These are phyloP conservation scores for Cyanoramphus novaezelandiae DNA, from an alignment of 2,113 vertebrate genomes.

Conservation along the genomic window DNA sequence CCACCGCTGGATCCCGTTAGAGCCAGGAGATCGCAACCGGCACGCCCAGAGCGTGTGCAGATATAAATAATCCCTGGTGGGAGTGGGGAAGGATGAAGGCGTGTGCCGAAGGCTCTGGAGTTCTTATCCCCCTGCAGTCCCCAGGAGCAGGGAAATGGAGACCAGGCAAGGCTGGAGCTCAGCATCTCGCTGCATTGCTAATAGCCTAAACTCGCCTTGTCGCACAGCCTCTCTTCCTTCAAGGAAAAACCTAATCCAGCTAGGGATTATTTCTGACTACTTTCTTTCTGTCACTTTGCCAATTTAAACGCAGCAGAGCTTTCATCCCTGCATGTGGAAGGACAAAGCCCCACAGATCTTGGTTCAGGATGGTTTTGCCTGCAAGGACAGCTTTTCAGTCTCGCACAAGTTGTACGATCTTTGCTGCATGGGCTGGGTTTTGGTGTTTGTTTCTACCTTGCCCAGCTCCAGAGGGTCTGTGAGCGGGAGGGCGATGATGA, in stretches of 20 bases:
- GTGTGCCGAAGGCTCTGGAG: background rate
- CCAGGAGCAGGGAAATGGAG: background rate
- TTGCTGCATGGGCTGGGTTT: background rate
- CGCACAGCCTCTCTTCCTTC: constrained; percentile 21
- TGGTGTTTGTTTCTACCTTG: background rate
- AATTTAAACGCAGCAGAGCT: constrained; percentile 43
- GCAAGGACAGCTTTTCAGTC: background rate
- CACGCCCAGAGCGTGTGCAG: background rate
- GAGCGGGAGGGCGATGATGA: fast-evolving
- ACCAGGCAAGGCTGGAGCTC: background rate
- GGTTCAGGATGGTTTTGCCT: background rate
- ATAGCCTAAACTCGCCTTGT: background rate
- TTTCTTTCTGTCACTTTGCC: constrained; percentile 44
- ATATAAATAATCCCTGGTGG: constrained; percentile 48
- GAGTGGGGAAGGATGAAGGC: constrained; percentile 24
- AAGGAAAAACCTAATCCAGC: constrained; percentile 57
- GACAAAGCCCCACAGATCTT: constrained; percentile 25
- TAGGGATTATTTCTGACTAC: constrained; percentile 58
- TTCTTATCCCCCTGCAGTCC: background rate
- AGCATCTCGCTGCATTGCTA: background rate
- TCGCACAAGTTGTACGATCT: background rate
- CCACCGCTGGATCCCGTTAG: background rate
- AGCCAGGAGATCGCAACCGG: background rate
- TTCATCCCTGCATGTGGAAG: constrained; percentile 26
- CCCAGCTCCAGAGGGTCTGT: background rate